Evolutionary conservation across 2,888 invertebrate genomes (phyloP), one percentile per base, ranked within the genome.

Genomic region (Lycophotia porphyrea): DNA sequence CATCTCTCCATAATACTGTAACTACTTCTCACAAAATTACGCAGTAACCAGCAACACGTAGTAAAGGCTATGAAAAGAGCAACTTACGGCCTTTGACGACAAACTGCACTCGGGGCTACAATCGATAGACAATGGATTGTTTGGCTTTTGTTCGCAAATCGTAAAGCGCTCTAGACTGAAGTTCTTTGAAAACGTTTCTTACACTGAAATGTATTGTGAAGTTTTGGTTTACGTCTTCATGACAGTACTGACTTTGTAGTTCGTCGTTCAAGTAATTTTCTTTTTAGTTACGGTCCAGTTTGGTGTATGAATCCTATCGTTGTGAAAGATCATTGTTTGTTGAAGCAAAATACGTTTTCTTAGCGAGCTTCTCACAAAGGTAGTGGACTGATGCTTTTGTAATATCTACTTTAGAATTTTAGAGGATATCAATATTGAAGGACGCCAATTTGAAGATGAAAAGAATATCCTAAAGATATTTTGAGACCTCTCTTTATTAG

Each of bases 41-140:
- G 78, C 75, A 78, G 75, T 89, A 88, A 87, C 87, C 82, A 72
- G 87, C 82, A 85, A 91, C 90, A 90, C 88, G 86, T 92, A 90
- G 93, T 92, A 92, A 91, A 83, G 87, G 81, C 81, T 76, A 80
- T 88, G 88, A 90, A 92, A 92, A 90, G 92, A 91, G 89, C 91
- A 91, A 91, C 90, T 92, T 93, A 91, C 90, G 90, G 92, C 90
- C 93, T 95, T 95, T 95, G 95, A 95, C 93, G 92, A 94, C 94
- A 93, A 94, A 95, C 93, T 94, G 92, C 95, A 93, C 94, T 94
- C 90, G 85, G 80, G 92, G 93, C 93, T 92, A 93, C 93, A 94
- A 93, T 94, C 95, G 92, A 94, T 95, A 94, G 93, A 95, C 95
- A 95, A 95, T 94, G 92, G 93, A 94, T 93, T 94, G 94, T 94